Base-by-base conservation (phyloP, 2,888 invertebrate species). In the Himalopsyche kuldschensis region DNA sequence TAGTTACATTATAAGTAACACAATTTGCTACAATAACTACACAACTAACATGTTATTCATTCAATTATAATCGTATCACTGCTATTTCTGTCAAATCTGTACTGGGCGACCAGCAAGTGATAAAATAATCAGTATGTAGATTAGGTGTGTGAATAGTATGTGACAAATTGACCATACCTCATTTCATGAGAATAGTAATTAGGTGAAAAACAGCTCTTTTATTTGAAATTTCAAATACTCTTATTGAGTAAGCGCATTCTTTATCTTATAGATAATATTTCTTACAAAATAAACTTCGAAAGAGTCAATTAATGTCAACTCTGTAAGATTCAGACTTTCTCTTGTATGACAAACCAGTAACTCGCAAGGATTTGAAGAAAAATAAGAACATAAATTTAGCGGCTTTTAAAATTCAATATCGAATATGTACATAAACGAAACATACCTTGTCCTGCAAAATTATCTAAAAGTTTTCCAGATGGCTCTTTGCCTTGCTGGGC, bases 401-500 rank as follows among this genome's bases (percentile, higher is more conserved):
- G n/a, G n/a, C n/a, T n/a, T n/a, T n/a, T n/a, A n/a, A n/a, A n/a
- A n/a, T 15, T 15, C 41, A 15, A 3, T 4, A 1, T 41, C 15
- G 1, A 55, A 20, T 55, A 27, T 75, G 8, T 78, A 78, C 1
- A 20, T 35, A 35, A 24, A 30, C 4, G 20, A 20, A 78, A 32
- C 31, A n/a, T 87, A 90, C 90, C 90, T 88, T 89, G 88, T 77
- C 89, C 90, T 41, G 88, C 88, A 85, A 91, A 91, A 87, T 91
- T 92, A 87, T 93, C 92, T 87, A 93, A 89, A 15, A 93, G 88
- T 87, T 93, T 93, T 78, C 91, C 91, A 31, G 92, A 91, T 5
- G 92, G 90, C 63, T 90, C 89, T 88, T 92, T 93, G 31, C 93
- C 93, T 87, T 93, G 93, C 87, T 93, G 93, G 10, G 92, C 91